Evolutionary conservation across 1,140 invertebrate genomes (phyloP).

Genomic region (Drosophila asahinai): DNA sequence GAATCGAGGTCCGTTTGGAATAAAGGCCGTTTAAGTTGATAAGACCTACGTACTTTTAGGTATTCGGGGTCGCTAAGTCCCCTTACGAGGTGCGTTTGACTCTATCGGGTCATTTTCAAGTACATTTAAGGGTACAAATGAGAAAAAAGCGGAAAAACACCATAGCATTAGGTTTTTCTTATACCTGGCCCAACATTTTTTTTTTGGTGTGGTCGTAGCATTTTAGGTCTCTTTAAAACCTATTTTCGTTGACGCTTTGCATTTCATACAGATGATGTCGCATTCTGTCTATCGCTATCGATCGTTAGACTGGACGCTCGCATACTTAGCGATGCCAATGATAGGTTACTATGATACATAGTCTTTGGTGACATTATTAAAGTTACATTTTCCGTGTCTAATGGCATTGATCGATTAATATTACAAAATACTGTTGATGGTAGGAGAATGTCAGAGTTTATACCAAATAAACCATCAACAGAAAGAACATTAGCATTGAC

Average conservation of each 20-base stretch:
- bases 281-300: slow-evolving; percentile 68
- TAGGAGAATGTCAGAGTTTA: slow-evolving; percentile 39
- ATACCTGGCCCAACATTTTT: too few species aligned
- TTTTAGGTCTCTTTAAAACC: neutral
- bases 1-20: too few species aligned
- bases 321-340: slow-evolving; percentile 77
- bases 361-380: slow-evolving; percentile 62
- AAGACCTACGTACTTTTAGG: too few species aligned
- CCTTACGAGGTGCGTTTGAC: too few species aligned
- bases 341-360: slow-evolving; percentile 77
- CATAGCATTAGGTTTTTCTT: too few species aligned
- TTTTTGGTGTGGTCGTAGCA: too few species aligned
- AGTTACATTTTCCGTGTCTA: slow-evolving; percentile 45
- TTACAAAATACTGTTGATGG: slow-evolving; percentile 50
- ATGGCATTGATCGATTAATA: slow-evolving; percentile 40
- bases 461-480: slow-evolving; percentile 38
- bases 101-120: too few species aligned
- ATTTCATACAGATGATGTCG: slow-evolving; percentile 78
- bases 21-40: too few species aligned
- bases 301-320: slow-evolving; percentile 81
- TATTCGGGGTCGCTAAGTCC: too few species aligned
- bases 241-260: neutral
- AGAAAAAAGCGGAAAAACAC: too few species aligned
- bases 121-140: too few species aligned
- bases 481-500: slow-evolving; percentile 44